Percentiles rank a stretch among this genome's conserved stretches.
Conservation (phyloP, 1,140 invertebrate species). For the Meloidogyne exigua region DNA sequence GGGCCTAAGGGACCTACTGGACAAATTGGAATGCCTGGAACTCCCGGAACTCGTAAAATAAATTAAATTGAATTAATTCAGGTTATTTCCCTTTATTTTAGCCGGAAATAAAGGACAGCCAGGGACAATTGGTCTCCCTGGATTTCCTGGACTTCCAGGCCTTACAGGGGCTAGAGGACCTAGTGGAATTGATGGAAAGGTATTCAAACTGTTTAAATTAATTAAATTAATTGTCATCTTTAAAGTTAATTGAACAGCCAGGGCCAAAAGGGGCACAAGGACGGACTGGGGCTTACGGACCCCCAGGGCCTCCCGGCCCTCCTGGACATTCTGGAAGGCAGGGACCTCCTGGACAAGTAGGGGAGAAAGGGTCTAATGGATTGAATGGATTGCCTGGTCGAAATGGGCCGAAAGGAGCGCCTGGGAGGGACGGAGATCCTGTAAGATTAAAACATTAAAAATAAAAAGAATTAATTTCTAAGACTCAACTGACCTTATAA, state of each 20-base stretch:
- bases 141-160: slow-evolving; percentile 7
- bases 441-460: neutral
- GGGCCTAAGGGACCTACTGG: slow-evolving; percentile 24
- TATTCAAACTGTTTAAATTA: neutral
- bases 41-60: slow-evolving; percentile 12
- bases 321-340: neutral
- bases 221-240: neutral
- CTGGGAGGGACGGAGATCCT: slow-evolving; percentile 20
- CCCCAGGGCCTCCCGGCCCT: slow-evolving; percentile 7
- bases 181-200: slow-evolving; percentile 14
- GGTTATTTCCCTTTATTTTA: neutral
- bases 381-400: slow-evolving; percentile 4
- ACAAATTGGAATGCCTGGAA: slow-evolving; percentile 16
- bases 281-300: neutral
- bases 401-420: slow-evolving; percentile 18
- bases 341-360: slow-evolving; percentile 4
- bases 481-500: too few relatives aligned
- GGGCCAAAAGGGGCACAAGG: neutral
- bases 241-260: slow-evolving; percentile 1
- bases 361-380: slow-evolving; percentile 2
- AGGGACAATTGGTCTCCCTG: slow-evolving; percentile 5
- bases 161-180: neutral
- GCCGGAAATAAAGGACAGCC: slow-evolving; percentile 18
- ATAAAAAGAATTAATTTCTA: neutral
- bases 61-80: neutral